Evolutionary conservation across 2,113 vertebrate genomes (phyloP), one percentile per base, ranked within the genome.

Genomic region (Petroica traversi): DNA sequence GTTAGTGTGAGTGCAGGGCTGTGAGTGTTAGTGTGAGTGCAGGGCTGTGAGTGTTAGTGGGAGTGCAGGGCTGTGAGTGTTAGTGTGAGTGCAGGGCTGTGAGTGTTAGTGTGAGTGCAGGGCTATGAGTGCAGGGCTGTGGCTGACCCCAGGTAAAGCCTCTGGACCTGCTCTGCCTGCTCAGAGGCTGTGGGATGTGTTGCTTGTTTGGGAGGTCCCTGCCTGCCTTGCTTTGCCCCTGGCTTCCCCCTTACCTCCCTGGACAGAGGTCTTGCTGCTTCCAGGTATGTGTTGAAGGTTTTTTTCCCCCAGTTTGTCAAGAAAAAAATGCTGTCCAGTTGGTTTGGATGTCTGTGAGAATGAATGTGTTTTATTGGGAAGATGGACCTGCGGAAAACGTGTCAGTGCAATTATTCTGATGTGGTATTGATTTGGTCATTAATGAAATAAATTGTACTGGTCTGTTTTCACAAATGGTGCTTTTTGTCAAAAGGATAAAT

Each of bases 171-270:
- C 58, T 85, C 38, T 75, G 31, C 52, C 66, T 61, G 75, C 62
- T 57, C 36, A n/a, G 33, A 62, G 55, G 2, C 18, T 40, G 14
- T 18, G 33, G 29, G 57, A 64, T 17, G 7, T 13, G 40, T 6
- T 40, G 16, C 55, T 52, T 48, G 4, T 24, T 34, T 49, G 34
- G n/a, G 74, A 66, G 24, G 9, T 64, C 45, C 14, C 15, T 92
- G 40, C 28, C 33, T 74, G 29, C 34, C n/a, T 64, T 46, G 13
- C 55, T 58, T 75, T 58, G 58, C 18, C 8, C 8, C n/a, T 71
- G 57, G 17, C 28, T 38, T 8, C 23, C 0, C 0, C 10, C 25
- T 73, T 3, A 1, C 14, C 20, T 51, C 9, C 14, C 6, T 54
- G 34, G 52, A 5, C 33, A 85, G 34, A 71, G 40, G 26, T 55